Percentiles rank a stretch among this genome's conserved stretches.
Conservation (phyloP, 1,140 invertebrate genomes). For the Megalonaias nervosa region DNA sequence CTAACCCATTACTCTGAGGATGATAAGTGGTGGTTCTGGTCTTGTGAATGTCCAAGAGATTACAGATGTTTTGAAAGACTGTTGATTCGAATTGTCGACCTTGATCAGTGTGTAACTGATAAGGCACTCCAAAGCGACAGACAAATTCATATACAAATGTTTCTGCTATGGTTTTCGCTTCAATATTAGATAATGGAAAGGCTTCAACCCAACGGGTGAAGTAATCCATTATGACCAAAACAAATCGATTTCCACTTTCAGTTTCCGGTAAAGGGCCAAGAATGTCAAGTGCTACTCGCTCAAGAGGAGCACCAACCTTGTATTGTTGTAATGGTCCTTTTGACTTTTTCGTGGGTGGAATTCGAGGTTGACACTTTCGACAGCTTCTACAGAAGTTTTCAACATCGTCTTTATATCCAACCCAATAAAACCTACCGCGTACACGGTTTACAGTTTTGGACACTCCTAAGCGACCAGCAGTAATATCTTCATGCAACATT, state of each 20-base stretch:
- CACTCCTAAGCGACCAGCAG: no score
- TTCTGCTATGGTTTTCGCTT: constrained; percentile 26
- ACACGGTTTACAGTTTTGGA: no score
- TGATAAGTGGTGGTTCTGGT: constrained; percentile 46
- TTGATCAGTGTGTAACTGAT: no score
- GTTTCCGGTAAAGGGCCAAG: constrained; percentile 58
- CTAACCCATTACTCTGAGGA: constrained; percentile 57
- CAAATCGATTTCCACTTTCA: constrained; percentile 44
- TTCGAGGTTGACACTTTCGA: constrained; percentile 26
- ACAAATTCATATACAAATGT: constrained; percentile 37
- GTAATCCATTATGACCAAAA: constrained; percentile 51
- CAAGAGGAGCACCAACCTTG: constrained; percentile 39
- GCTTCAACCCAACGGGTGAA: constrained; percentile 60
- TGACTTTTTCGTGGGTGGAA: background rate
- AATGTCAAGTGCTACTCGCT: constrained; percentile 58
- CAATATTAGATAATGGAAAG: constrained; percentile 3
- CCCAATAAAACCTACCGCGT: constrained; percentile 22
- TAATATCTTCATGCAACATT: no score
- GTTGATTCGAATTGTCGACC: background rate
- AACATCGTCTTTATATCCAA: constrained; percentile 19
- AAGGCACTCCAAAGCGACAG: constrained; percentile 16
- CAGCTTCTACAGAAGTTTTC: constrained; percentile 20
- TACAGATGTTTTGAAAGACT: constrained; percentile 33
- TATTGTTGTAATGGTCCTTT: constrained; percentile 17
- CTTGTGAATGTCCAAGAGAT: constrained; percentile 38